These are phyloP conservation scores for Araneus ventricosus DNA, from an alignment of 1,140 invertebrate species.

Conservation along the genomic window DNA sequence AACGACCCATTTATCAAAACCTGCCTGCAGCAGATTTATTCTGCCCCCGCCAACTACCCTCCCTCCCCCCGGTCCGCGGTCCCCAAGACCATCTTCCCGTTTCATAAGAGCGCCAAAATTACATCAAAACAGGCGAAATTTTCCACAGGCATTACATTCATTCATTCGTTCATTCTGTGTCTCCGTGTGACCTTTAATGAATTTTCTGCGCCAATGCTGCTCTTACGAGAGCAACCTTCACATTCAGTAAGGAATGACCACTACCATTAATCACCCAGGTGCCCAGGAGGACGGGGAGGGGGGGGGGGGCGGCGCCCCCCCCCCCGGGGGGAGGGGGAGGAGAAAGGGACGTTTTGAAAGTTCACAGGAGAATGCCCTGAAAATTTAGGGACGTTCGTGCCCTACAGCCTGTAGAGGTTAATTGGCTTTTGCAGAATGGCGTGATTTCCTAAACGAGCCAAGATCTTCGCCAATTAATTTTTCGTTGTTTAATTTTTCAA, in stretches of 20 bases:
- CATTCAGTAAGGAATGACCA: conserved; percentile 64
- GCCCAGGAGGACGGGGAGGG: neutral
- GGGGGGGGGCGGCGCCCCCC: too few relatives aligned
- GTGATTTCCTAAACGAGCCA: conserved; percentile 48
- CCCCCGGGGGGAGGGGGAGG: neutral
- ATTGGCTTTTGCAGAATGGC: conserved; percentile 49
- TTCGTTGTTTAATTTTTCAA: conserved; percentile 52
- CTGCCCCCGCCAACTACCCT: too few relatives aligned
- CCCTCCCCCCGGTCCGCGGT: neutral
- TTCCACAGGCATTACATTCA: conserved; percentile 62
- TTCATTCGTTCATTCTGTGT: conserved; percentile 48
- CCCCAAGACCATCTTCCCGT: conserved; percentile 42
- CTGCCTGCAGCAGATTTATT: conserved; percentile 45
- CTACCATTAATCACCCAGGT: conserved; percentile 65
- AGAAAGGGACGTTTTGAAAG: conserved; percentile 49
- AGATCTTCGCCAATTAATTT: conserved; percentile 67
- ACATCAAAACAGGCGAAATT: conserved; percentile 66
- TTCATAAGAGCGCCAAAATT: conserved; percentile 61
- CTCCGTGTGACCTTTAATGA: conserved; percentile 62
- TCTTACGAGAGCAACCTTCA: neutral
- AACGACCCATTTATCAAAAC: conserved; percentile 50
- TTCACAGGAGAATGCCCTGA: conserved; percentile 32
- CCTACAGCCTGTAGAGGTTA: conserved; percentile 40
- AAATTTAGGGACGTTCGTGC: conserved; percentile 33
- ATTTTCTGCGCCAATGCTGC: conserved; percentile 55